Evolutionary conservation across 1,140 invertebrate genomes (phyloP).

Genomic region (Aethina tumida): DNA sequence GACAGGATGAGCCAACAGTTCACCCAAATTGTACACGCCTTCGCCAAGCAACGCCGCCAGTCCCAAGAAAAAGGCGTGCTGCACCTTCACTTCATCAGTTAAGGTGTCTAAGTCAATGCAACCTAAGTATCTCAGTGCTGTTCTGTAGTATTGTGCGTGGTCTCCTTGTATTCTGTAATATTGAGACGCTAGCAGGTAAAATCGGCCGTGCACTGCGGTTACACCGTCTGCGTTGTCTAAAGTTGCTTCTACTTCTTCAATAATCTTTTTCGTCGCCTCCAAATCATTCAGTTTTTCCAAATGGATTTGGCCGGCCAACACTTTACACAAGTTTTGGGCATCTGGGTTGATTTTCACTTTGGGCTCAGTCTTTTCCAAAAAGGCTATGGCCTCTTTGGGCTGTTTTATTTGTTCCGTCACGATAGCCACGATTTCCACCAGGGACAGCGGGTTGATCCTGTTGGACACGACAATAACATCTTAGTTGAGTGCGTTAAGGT

Average conservation of each 20-base stretch:
- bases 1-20: slow-evolving; percentile 91
- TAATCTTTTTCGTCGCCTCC: slow-evolving; percentile 74
- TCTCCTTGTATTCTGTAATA: slow-evolving; percentile 81
- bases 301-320: slow-evolving; percentile 76
- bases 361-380: slow-evolving; percentile 74
- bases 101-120: slow-evolving; percentile 72
- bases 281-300: slow-evolving; percentile 73
- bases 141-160: slow-evolving; percentile 89
- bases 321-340: slow-evolving; percentile 76
- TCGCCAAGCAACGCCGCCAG: slow-evolving; percentile 90
- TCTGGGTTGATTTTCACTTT: slow-evolving; percentile 85
- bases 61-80: slow-evolving; percentile 84
- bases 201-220: slow-evolving; percentile 86
- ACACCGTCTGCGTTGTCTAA: slow-evolving; percentile 86
- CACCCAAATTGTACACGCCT: slow-evolving; percentile 95
- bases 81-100: slow-evolving; percentile 56
- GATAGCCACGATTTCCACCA: slow-evolving; percentile 78
- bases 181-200: slow-evolving; percentile 88
- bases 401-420: slow-evolving; percentile 73
- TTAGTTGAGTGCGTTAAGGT: slow-evolving; percentile 15
- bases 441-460: slow-evolving; percentile 86
- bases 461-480: slow-evolving; percentile 30
- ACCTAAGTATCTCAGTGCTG: slow-evolving; percentile 89
- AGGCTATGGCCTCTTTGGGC: slow-evolving; percentile 71
- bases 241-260: slow-evolving; percentile 80